Base-by-base conservation (phyloP, 2,113 vertebrate species). In the Geothlypis trichas region DNA sequence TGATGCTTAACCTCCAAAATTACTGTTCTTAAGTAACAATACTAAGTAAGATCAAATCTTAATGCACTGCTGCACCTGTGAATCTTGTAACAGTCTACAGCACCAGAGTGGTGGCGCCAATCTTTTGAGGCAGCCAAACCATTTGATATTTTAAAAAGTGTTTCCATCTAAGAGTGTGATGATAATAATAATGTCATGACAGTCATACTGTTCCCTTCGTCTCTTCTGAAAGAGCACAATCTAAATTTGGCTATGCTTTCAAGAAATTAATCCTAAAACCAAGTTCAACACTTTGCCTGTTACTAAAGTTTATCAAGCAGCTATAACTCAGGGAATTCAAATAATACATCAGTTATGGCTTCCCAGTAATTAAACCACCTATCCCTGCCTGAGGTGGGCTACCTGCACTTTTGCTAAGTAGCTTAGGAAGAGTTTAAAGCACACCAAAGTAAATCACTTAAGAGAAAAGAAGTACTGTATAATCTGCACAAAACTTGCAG, bases 201-300 rank as follows among this genome's bases (percentile, higher is more conserved):
- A 85, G n/a, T 8, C 37, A 47, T 21, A 23, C 7, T 5, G 30
- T 30, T 74, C 31, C n/a, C 35, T 59, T 61, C 26, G 20, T 76
- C 19, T 73, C 42, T 89, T 87, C 37, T 67, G 37, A 58, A 68
- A 57, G 3, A 58, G 12, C 11, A 28, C 11, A 46, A 55, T 30
- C 78, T 81, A 84, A 57, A 47, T 77, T 55, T 72, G 55, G 17
- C 28, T 83, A 33, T 3, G 20, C 44, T 84, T 90, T 84, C 51
- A 80, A 74, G 22, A 94, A 92, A 84, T 69, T 31, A 61, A 89
- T 46, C 61, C 39, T 66, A 90, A 86, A 87, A 66, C 8, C 22
- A 58, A 61, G 26, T 54, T 44, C 76, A 75, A 66, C 0, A 1
- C 6, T 71, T 80, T 4, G 21, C 19, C 51, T 0, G 0, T 20